phyloP scores from a whole-genome alignment of 2,113 vertebrate genomes.

The Crotalus tigris region DNA sequence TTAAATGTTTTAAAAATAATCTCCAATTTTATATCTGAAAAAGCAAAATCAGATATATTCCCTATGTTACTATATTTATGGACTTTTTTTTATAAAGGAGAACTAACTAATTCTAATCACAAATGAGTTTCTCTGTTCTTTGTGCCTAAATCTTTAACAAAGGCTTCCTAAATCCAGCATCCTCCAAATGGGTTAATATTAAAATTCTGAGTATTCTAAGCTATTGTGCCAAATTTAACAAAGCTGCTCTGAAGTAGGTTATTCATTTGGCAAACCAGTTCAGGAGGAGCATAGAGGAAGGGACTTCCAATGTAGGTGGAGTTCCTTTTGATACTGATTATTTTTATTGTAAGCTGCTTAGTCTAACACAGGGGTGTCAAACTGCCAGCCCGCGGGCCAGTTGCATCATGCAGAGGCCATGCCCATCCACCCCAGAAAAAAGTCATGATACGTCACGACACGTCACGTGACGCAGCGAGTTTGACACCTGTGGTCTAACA shows the following conservation, averaged over 20 bases:
- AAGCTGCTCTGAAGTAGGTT: not conserved
- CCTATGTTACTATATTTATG: not conserved
- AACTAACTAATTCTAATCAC: not conserved
- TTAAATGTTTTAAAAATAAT: not conserved
- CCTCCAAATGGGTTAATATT: not conserved
- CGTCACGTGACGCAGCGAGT: no score
- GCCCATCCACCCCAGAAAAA: no score
- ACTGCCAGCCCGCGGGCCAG: no score
- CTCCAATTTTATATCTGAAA: not conserved
- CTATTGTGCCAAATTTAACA: not conserved
- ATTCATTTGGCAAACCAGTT: not conserved
- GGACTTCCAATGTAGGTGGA: not conserved
- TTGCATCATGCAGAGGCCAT: no score
- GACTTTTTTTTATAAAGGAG: not conserved
- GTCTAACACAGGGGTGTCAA: not conserved
- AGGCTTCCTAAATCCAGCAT: not conserved
- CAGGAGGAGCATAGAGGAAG: not conserved
- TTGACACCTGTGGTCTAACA: not conserved
- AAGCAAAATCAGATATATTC: not conserved
- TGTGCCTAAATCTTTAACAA: not conserved
- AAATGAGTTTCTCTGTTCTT: not conserved
- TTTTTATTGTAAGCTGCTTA: not conserved
- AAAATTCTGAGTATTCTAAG: not conserved
- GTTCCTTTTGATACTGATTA: not conserved
- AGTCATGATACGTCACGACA: no score